phyloP scores from a whole-genome alignment of 1,140 invertebrate species.

The Dreissena polymorpha region DNA sequence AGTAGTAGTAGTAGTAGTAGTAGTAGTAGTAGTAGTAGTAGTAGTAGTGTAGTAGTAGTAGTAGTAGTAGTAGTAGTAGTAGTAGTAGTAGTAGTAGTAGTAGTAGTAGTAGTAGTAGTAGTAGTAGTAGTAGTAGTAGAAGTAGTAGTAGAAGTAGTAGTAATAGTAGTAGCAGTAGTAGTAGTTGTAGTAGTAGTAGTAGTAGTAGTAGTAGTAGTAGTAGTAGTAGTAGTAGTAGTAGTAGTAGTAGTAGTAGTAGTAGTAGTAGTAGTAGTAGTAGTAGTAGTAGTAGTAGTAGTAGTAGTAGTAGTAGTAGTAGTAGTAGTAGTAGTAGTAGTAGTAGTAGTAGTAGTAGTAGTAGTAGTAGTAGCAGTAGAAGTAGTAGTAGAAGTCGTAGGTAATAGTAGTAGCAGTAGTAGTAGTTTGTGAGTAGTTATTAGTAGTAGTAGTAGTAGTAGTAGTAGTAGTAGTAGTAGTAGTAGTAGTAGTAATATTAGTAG shows the following conservation, averaged over 20 bases:
- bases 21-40: slow-evolving; percentile 3
- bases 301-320: background rate
- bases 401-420: background rate
- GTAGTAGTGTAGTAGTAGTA: background rate
- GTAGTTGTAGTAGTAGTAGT: background rate
- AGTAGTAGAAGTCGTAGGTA: background rate
- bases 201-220: slow-evolving; percentile 2
- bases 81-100: slow-evolving; percentile 2
- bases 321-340: background rate
- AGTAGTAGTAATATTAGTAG: background rate
- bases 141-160: background rate
- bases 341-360: slow-evolving; percentile 3
- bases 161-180: background rate
- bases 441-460: background rate
- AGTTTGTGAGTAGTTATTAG: no score
- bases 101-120: slow-evolving; percentile 3
- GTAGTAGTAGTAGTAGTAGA: background rate
- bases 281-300: slow-evolving; percentile 3
- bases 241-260: slow-evolving; percentile 2
- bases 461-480: slow-evolving; percentile 1
- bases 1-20: slow-evolving; percentile 2
- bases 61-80: background rate
- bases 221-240: background rate
- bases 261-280: slow-evolving; percentile 2
- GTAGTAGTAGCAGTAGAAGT: background rate